Base-by-base conservation (phyloP, 2,888 invertebrate genomes). In the Tetramorium bicarinatum region DNA sequence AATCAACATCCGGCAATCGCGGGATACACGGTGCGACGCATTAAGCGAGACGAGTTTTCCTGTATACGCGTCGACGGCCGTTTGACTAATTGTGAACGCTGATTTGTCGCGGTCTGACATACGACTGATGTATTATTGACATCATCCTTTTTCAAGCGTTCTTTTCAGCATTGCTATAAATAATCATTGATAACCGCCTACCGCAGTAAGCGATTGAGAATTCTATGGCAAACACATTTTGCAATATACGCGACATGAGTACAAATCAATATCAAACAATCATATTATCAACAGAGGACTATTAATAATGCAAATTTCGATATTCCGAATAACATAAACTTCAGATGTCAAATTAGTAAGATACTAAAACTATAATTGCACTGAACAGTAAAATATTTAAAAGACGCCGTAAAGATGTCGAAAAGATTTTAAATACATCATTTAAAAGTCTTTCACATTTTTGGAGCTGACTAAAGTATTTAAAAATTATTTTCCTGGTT, bases 41-140 rank as follows among this genome's bases (percentile, higher is more conserved):
- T 87, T 85, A 85, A 90, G 69, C 85, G 75, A 82, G 81, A 89
- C 89, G 67, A 89, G 84, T 85, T 87, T 86, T 79, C 88, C 88
- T 82, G 82, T 87, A 86, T 85, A 87, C 67, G 84, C 64, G 75
- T 84, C 75, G 84, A 76, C 67, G 29, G 71, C 79, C 71, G 69
- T 59, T 47, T 86, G 84, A 87, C 80, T 87, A 88, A 88, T 88
- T 87, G 82, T 77, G 64, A 21, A n/a, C 44, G 69, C 82, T 88
- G 82, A 88, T 88, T 88, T 88, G 88, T 88, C 88, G 76, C 62
- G 85, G 83, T 84, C 84, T 44, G 54, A 71, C 61, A 21, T 38
- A 56, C 15, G 2, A 9, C 67, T 67, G 34, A 75, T 76, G 52
- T 76, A 64, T 64, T 52, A 76, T 64, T 76, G 21, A 52, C 52